phyloP scores from a whole-genome alignment of 2,113 vertebrate genomes.

The Phaethon lepturus region DNA sequence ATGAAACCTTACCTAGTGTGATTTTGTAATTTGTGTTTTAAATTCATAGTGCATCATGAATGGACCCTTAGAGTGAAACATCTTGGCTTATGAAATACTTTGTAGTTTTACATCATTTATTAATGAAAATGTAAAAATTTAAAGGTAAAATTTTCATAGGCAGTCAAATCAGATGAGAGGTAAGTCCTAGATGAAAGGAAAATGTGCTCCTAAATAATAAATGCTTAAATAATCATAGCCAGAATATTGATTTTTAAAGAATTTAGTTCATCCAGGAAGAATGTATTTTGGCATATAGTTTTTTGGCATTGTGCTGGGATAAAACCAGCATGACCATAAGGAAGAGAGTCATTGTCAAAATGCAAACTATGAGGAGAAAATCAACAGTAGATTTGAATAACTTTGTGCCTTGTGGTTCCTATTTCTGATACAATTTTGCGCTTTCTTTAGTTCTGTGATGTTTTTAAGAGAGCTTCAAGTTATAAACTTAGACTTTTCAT shows the following conservation, averaged over 20 bases:
- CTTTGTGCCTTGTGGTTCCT: not conserved
- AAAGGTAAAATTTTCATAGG: not conserved
- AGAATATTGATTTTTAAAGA: not conserved
- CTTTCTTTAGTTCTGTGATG: not conserved
- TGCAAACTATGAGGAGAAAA: not conserved
- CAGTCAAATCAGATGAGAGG: not conserved
- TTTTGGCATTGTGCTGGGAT: not conserved
- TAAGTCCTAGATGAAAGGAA: not conserved
- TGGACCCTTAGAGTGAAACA: not conserved
- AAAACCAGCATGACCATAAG: not conserved
- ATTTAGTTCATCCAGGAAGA: not conserved
- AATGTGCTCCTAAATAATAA: not conserved
- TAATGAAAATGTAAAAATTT: not conserved
- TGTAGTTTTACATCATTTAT: not conserved
- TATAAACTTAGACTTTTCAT: not conserved
- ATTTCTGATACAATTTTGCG: not conserved
- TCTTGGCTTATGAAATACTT: not conserved
- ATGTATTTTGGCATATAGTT: not conserved
- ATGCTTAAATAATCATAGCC: not conserved
- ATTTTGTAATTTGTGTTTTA: not conserved
- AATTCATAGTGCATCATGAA: not conserved
- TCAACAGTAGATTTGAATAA: not conserved
- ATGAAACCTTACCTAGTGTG: not conserved
- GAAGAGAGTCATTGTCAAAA: not conserved
- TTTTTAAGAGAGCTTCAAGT: not conserved